Conservation (phyloP, 2,113 vertebrate species). For the Morone saxatilis region DNA sequence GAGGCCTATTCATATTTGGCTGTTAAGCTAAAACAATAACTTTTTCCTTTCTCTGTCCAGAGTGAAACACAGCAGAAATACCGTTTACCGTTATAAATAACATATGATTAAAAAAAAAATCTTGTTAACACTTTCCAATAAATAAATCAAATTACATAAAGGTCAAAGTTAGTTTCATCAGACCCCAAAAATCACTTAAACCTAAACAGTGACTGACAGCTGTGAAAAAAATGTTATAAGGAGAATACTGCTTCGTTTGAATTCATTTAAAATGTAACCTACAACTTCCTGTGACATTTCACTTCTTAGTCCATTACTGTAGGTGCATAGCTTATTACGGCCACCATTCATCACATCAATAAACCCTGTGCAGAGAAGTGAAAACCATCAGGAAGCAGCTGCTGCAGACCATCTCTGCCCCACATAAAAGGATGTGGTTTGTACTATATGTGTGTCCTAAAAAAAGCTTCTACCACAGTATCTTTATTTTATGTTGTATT, state of each 20-base stretch:
- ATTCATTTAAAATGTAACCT: neutral
- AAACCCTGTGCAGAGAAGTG: neutral
- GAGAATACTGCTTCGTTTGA: neutral
- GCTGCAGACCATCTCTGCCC: neutral
- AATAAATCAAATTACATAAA: neutral
- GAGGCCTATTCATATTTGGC: neutral
- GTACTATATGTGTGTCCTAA: neutral
- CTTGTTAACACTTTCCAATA: neutral
- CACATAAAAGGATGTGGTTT: slow-evolving; percentile 48
- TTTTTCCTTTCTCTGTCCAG: neutral
- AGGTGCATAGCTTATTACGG: neutral
- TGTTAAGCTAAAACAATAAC: neutral
- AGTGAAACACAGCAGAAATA: too few species aligned
- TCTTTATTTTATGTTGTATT: neutral
- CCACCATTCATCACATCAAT: neutral
- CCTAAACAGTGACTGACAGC: neutral
- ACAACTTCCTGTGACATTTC: neutral
- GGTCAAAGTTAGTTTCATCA: neutral
- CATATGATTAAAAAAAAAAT: neutral
- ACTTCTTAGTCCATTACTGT: neutral
- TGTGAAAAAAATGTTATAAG: neutral
- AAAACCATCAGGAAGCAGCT: slow-evolving; percentile 35
- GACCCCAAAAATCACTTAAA: neutral
- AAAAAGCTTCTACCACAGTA: neutral
- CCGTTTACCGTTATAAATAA: neutral